Evolutionary conservation across 1,140 invertebrate genomes (phyloP).

Genomic region (Hirudo medicinalis): DNA sequence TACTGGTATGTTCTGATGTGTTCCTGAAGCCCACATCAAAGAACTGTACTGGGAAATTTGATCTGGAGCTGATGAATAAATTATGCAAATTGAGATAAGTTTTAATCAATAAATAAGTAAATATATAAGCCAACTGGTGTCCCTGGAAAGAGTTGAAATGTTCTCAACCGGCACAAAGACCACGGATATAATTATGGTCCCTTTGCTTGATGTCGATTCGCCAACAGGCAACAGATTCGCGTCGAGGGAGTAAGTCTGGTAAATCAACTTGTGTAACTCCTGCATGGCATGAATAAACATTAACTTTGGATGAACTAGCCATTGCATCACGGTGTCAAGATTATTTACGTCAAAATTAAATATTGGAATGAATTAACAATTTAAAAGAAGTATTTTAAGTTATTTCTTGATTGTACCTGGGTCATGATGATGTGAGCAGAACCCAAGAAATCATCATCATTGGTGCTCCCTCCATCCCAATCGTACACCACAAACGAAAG

Average conservation of each 20-base stretch:
- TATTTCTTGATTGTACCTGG: conserved; percentile 33
- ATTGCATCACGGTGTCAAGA: too few relatives aligned
- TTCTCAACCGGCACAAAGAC: not conserved
- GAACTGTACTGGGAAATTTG: too few relatives aligned
- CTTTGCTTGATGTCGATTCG: not conserved
- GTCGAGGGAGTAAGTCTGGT: not conserved
- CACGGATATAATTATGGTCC: not conserved
- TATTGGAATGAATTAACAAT: too few relatives aligned
- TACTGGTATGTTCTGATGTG: too few relatives aligned
- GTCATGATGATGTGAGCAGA: conserved; percentile 29
- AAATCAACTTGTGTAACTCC: not conserved
- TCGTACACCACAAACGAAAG: conserved; percentile 39
- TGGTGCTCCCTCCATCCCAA: conserved; percentile 36
- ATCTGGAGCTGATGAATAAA: too few relatives aligned
- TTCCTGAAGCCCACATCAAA: too few relatives aligned
- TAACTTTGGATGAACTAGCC: not conserved
- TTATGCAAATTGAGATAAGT: too few relatives aligned
- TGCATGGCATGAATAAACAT: not conserved
- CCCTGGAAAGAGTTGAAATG: not conserved
- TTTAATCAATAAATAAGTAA: too few relatives aligned
- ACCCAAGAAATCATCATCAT: conserved; percentile 39
- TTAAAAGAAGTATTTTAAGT: too few relatives aligned
- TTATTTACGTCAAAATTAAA: too few relatives aligned
- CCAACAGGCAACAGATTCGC: not conserved
- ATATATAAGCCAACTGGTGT: too few relatives aligned